Percentiles rank a stretch among this genome's conserved stretches.
Evolutionary conservation across 1,140 invertebrate species (phyloP).

Genomic region (Bradynema listronoti): DNA sequence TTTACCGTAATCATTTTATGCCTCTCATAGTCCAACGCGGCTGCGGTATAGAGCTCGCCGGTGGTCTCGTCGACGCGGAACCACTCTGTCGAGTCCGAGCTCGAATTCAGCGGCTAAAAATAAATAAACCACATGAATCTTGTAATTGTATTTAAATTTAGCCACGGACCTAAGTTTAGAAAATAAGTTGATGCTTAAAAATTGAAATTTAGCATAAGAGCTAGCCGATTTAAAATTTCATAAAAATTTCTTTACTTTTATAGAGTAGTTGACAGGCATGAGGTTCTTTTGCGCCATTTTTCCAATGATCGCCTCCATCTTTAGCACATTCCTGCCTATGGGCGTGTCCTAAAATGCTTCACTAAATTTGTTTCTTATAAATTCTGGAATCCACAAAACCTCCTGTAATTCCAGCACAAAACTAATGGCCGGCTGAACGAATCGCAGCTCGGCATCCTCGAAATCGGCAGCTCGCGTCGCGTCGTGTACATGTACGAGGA

Average conservation of each 20-base stretch:
- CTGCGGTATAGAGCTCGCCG: constrained; percentile 23
- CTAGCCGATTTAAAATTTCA: too few relatives aligned
- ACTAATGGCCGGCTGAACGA: constrained; percentile 10
- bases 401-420: constrained; percentile 17
- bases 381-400: constrained; percentile 9
- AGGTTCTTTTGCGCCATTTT: background rate
- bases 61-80: constrained; percentile 24
- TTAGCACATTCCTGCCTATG: constrained; percentile 10
- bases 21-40: constrained; percentile 30
- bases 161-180: too few relatives aligned
- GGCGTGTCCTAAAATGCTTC: constrained; percentile 14
- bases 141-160: too few relatives aligned
- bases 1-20: constrained; percentile 24
- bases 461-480: constrained; percentile 7
- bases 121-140: too few relatives aligned
- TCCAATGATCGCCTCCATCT: background rate
- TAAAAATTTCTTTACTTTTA: too few relatives aligned
- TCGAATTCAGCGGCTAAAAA: too few relatives aligned
- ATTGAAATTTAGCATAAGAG: too few relatives aligned
- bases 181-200: too few relatives aligned
- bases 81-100: background rate
- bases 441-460: constrained; percentile 4
- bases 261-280: background rate
- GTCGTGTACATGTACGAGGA: constrained; percentile 16
- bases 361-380: background rate